Base-by-base conservation (phyloP, 2,888 invertebrate genomes). In the Isotomurus palustris region DNA sequence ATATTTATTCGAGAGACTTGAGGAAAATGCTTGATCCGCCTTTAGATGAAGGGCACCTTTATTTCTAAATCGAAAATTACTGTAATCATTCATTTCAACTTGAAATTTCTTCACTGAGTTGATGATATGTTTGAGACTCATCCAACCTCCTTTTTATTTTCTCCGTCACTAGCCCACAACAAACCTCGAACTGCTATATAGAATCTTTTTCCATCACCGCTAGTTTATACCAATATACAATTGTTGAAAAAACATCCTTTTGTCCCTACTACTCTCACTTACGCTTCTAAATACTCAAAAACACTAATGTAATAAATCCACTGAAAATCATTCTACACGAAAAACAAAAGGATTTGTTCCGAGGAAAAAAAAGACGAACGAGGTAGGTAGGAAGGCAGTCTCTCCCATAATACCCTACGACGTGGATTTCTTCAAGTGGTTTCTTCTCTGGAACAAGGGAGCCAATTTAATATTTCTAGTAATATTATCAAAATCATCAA, bases 21-120 rank as follows among this genome's bases (percentile, higher is more conserved):
- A 55, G 47, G 36, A 61, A 61, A 61, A 61, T 45, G 60, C 68
- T 68, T 68, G 68, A 70, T 69, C 70, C 68, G 70, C 70, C 70
- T 70, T 68, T 62, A 56, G 61, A 66, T 64, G 66, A 70, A 66
- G 64, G 70, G 66, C 66, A 66, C 63, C 62, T 59, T 63, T 66
- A 54, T 59, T 63, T 61, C 58, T 62, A 63, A 66, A 66, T 68
- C 64, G 61, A 70, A 70, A 70, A 70, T 70, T 70, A 70, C 70
- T 69, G 69, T 70, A 70, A 70, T 70, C 70, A 70, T 69, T 70
- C 67, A 70, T 68, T 66, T 67, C 67, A 66, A 69, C 57, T 65
- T 68, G 66, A 69, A 70, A 68, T 70, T 69, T 70, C 69, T 68
- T 70, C 70, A 70, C 70, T 66, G 66, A 53, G 65, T 69, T 69